Evolutionary conservation across 2,888 invertebrate species (phyloP).

Genomic region (Eupeodes luniger): DNA sequence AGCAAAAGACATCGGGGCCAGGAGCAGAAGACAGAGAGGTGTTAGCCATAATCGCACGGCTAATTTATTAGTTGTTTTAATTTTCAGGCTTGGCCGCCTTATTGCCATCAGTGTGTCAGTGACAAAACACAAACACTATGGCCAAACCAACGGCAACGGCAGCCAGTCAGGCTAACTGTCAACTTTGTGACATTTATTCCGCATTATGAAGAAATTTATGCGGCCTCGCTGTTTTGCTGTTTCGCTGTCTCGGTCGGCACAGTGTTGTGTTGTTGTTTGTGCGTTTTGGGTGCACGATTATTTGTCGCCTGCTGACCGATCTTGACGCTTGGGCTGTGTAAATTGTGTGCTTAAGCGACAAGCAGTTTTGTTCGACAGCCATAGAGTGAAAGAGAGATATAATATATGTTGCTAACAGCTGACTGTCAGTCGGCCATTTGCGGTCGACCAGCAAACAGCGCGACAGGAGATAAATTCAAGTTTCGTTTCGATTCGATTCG

Average conservation of each 20-base stretch:
- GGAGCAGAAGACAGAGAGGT: slow-evolving; percentile 46
- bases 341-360: slow-evolving; percentile 60
- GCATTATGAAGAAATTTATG: slow-evolving; percentile 75
- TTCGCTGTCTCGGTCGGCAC: not conserved
- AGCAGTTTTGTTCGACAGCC: slow-evolving; percentile 50
- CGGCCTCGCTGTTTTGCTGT: slow-evolving; percentile 33
- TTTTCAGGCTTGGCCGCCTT: slow-evolving; percentile 74
- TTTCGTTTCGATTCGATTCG: not conserved
- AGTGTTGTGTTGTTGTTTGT: not conserved
- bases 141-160: slow-evolving; percentile 63
- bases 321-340: slow-evolving; percentile 55
- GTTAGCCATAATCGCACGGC: slow-evolving; percentile 72
- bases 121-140: slow-evolving; percentile 46
- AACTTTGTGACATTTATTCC: slow-evolving; percentile 74
- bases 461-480: slow-evolving; percentile 61
- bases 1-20: not conserved
- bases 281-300: slow-evolving; percentile 52
- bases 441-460: slow-evolving; percentile 2
- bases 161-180: slow-evolving; percentile 70
- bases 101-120: slow-evolving; percentile 42
- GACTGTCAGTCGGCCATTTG: slow-evolving; percentile 66
- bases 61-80: slow-evolving; percentile 74
- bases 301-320: slow-evolving; percentile 59
- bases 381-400: slow-evolving; percentile 47
- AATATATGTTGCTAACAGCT: slow-evolving; percentile 64